Evolutionary conservation across 2,888 invertebrate species (phyloP), one percentile per base, ranked within the genome.

Genomic region (Torymus auratus): DNA sequence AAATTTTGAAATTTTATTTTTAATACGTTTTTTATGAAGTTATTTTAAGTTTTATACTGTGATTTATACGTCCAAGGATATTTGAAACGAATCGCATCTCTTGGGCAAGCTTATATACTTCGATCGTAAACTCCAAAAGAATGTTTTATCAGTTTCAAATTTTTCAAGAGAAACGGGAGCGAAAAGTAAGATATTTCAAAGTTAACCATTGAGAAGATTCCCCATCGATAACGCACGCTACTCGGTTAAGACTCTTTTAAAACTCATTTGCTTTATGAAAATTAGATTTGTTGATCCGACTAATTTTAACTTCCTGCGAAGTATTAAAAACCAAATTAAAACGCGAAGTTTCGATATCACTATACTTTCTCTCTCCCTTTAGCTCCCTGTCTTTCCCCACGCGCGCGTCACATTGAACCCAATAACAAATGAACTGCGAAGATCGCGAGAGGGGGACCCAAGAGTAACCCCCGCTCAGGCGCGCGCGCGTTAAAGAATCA

Each of bases 321-420:
- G 28, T 28, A 28, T 28, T 28, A 64, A 64, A 64, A 64, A 64
- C n/a, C 1, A 23, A 61, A 61, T 23, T 61, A 61, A 61, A 61
- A 28, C 5, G 23, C 20, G 41, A 50, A 28, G 28, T 28, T 28
- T 28, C 28, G 28, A 28, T 28, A 28, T 28, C 28, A 2, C 7
- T 7, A 28, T 4, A 2, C 28, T 28, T 4, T 28, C 3, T 28
- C 5, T 28, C 28, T 7, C 7, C 7, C 28, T 28, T 4, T 28
- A 2, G 28, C 28, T 28, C 28, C 3, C 28, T 28, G 2, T 28
- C 3, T 28, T 28, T 28, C 28, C 3, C 28, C 28, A 4, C 3
- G 28, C 28, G 28, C 28, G 28, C 28, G 28, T 28, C 28, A 28
- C 28, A 28, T 28, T 28, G 12, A 13, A 61, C 12, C 20, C 12